A percentile compares a stretch with the other conserved stretches of the same genome.
phyloP scores from a whole-genome alignment of 2,113 vertebrate species.

The Probosciger aterrimus region DNA sequence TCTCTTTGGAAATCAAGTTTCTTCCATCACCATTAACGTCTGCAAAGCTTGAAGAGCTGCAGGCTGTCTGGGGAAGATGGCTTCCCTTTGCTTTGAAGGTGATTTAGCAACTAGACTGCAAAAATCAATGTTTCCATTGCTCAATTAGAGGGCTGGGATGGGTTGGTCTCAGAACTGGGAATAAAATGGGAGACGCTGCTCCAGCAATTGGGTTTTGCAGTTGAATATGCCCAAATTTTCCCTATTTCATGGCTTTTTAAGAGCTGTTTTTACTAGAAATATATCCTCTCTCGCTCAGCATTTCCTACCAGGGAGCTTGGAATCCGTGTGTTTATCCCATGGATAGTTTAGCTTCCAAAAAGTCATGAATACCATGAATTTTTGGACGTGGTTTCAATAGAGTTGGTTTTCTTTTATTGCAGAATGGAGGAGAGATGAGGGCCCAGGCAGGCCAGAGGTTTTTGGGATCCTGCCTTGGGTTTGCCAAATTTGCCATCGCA shows the following conservation, averaged over 20 bases:
- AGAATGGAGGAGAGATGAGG: background rate
- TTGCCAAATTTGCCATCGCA: background rate
- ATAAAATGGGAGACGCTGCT: background rate
- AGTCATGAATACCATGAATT: background rate
- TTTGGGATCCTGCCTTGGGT: background rate
- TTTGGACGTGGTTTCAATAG: background rate
- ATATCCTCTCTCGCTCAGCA: fast-evolving
- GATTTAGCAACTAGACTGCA: background rate
- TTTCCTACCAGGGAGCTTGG: background rate
- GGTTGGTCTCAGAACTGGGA: background rate
- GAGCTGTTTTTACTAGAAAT: background rate
- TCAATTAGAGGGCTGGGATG: fast-evolving
- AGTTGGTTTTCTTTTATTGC: background rate
- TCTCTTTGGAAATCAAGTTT: background rate
- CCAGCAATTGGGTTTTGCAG: fast-evolving
- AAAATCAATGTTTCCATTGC: background rate
- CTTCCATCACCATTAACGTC: background rate
- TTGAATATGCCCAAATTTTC: background rate
- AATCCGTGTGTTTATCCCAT: fast-evolving
- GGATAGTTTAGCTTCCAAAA: background rate
- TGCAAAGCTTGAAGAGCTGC: background rate
- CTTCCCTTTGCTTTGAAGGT: background rate
- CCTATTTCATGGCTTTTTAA: background rate
- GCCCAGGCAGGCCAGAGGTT: background rate
- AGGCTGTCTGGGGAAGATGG: background rate